Base-by-base conservation (phyloP, 1,140 invertebrate genomes). In the Leucophenga varia region DNA sequence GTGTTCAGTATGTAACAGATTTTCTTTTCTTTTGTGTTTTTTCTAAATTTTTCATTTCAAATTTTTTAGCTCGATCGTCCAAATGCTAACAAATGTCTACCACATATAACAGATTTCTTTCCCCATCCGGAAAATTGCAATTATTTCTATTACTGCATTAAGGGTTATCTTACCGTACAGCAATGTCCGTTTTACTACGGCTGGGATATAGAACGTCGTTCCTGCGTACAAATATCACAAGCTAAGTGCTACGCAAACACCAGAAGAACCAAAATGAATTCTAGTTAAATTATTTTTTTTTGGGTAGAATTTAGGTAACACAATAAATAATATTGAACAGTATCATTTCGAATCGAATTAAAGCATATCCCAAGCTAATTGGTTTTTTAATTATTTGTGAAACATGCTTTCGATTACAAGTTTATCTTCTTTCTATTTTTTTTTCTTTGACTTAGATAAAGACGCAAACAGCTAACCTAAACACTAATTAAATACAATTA, bases 121-220 rank as follows among this genome's bases (percentile, higher is more conserved):
- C 67, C 71, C 3, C 71, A 74, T 55, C 54, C 61, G 34, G 50
- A 55, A 5, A 73, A 73, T 3, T 74, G 71, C 49, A 73, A 70
- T 21, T 74, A 72, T 21, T 74, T 72, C 49, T 69, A 72, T 31
- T 72, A 73, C 22, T 74, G 71, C 55, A 67, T 73, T 34, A 73
- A 67, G 38, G 71, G 71, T 0, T 72, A 57, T 30, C 47, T 70
- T 12, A 74, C 71, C 1, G 31, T 74, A 12, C 71, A 74, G 30
- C 71, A 74, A 40, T 74, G 71, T 30, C 71, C 71, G 36, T 74
- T 73, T 45, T 59, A 64, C 22, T 73, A 74, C 21, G 67, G 67
- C 16, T 74, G 70, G 70, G 71, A 73, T 38, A 55, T 59, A 9
- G 70, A 71, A 18, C 39, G 57, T 2, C 52, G 63, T 13, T 57